phyloP scores from a whole-genome alignment of 2,888 invertebrate genomes.

The Agrochola macilenta region DNA sequence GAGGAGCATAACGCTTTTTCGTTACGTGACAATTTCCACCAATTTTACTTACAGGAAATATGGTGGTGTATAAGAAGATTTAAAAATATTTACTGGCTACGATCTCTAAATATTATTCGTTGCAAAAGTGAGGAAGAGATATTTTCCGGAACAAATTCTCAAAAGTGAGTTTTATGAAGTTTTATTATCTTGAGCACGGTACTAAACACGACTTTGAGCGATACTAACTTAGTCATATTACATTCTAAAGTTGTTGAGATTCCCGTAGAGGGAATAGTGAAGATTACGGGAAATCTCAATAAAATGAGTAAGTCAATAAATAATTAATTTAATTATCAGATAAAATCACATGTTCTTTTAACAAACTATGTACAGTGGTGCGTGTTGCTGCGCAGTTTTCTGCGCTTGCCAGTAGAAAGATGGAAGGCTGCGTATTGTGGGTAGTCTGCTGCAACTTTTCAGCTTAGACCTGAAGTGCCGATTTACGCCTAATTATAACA shows the following conservation, averaged over 20 bases:
- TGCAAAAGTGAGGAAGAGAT: conserved; percentile 3
- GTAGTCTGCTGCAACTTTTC: background rate
- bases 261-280: background rate
- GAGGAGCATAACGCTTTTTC: no score
- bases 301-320: background rate
- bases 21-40: no score
- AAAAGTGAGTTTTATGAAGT: conserved; percentile 8
- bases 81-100: background rate
- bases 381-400: no score
- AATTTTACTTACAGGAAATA: background rate
- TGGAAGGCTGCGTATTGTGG: background rate
- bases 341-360: background rate
- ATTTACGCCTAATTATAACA: background rate
- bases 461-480: background rate
- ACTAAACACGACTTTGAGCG: background rate
- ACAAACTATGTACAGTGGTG: background rate
- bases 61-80: background rate
- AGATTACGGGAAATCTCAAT: no score
- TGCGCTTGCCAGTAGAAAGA: background rate
- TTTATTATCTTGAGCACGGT: conserved; percentile 4
- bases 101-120: background rate
- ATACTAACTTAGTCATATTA: conserved; percentile 11
- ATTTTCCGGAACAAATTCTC: background rate
- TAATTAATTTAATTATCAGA: background rate
- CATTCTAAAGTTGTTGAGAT: conserved; percentile 11